Base-by-base conservation (phyloP, 2,888 invertebrate genomes). In the Sphaerophoria rueppellii region DNA sequence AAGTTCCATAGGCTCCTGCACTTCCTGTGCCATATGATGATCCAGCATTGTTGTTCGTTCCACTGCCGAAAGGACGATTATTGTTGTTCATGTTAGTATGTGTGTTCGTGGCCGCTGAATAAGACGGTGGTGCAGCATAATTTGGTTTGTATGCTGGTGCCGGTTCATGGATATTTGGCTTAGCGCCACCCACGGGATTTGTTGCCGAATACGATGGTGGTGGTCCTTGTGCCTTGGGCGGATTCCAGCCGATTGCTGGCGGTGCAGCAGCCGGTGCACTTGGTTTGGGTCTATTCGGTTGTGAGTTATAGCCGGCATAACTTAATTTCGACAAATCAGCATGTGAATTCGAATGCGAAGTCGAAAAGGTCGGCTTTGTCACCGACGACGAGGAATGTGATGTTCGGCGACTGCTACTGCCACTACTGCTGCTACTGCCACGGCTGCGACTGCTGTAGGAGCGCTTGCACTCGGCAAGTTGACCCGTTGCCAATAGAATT, bases 241-340 rank as follows among this genome's bases (percentile, higher is more conserved):
- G 91, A 89, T 91, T 91, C 91, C 91, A 91, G 6, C 91, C 91
- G 12, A 91, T 88, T 34, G 91, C 76, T n/a, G 87, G 86, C 24
- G 87, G 81, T 9, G 75, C 54, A 11, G 87, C 61, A 6, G 87
- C 87, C 37, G 88, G 87, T 32, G 87, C 88, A 67, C 87, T 87
- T 40, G 88, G 60, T 14, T 83, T 86, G 34, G 91, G 91, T 12
- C 89, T 90, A 89, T 91, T 91, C 12, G 92, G 91, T 76, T 90
- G 90, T 0, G 91, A 89, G 58, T 91, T 91, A 61, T 91, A 90
- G 34, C 89, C 89, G 9, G 91, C 82, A 87, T 91, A 92, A 77
- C 91, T 91, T 11, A 91, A 71, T 80, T 91, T 91, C 14, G 90
- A 90, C 34, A 87, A 86, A 86, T 91, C 91, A 0, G 90, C 89